Base-by-base conservation (phyloP, 2,113 vertebrate genomes). In the Antigone vipio region DNA sequence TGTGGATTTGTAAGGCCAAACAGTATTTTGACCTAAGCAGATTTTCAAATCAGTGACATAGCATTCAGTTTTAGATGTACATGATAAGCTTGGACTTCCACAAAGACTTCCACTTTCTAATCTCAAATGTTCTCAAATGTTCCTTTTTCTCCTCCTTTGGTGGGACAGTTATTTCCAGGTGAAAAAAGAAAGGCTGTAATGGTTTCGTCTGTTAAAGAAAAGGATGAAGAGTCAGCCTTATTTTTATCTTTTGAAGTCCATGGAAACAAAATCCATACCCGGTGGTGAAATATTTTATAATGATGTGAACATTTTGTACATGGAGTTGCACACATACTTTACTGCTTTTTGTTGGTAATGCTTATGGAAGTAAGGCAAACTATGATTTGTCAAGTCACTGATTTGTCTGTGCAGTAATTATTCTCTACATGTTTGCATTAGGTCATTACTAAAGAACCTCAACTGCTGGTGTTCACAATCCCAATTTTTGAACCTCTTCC, bases 401-500 rank as follows among this genome's bases (percentile, higher is more conserved):
- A 34, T 89, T 85, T 94, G 22, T 63, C 74, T 85, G 60, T 55
- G 42, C 32, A 78, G 40, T 96, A 89, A 92, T 96, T 81, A 74
- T 87, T 93, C 79, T 82, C 47, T 75, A 24, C 35, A n/a, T 60
- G 1, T 97, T 96, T 94, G 67, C 52, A 55, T 76, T 95, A 99
- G 99, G 99, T 99, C 85, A 98, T 99, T 92, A 97, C 95, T 76
- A 99, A 96, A 93, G 99, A 99, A 97, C 96, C 98, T 60, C 99
- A 99, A 87, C 97, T 99, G 85, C 85, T 99, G 38, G 98, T 99
- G 14, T 99, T 99, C 97, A 99, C 99, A 96, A 99, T 99, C 83
- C 99, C 99, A 42, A 99, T 99, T 97, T 99, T 99, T 97, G 99
- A 99, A 97, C 99, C 99, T 23, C 93, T 99, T 91, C 99, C 99